Base-by-base conservation (phyloP, 2,888 invertebrate genomes). In the Tethea ocularis region DNA sequence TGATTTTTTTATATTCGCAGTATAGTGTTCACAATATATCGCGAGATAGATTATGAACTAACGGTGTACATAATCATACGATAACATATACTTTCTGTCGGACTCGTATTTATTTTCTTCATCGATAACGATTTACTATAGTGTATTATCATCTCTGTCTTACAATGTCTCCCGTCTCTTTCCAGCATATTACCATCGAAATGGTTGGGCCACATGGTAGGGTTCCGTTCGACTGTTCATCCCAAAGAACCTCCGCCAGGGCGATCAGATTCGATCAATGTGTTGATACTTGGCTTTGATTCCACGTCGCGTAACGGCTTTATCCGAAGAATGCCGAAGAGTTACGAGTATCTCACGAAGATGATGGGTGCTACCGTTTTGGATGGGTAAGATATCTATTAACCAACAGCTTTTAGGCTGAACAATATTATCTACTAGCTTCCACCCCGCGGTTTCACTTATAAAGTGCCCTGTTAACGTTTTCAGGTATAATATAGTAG, bases 241-340 rank as follows among this genome's bases (percentile, higher is more conserved):
- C 66, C 71, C 2, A 59, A 61, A 0, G 51, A 64, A 0, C 38
- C 73, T 0, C 79, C 79, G 0, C 61, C 59, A 0, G 71, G 74
- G 0, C 62, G 80, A 10, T 77, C 77, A 26, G 66, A 80, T 5
- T 66, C 74, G 0, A 22, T 83, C 52, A 97, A 97, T 81, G 95
- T 98, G 0, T 84, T 98, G 0, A 97, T 98, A 93, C 95, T 98
- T 66, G 98, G 97, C 0, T 96, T 97, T 74, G 98, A 99, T 87
- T 98, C 98, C 0, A 86, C 98, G 0, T 97, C 98, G 0, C 94
- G 96, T 56, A 96, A 97, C 86, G 96, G 96, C 10, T 97, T 97
- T 75, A 95, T 96, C 55, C 92, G 97, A 20, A 96, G 96, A 78
- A 89, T 98, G 71, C 97, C 97, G 0, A 95, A 95, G 72, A 95